Conservation (phyloP, 2,113 vertebrate genomes). For the Peromyscus californicus region DNA sequence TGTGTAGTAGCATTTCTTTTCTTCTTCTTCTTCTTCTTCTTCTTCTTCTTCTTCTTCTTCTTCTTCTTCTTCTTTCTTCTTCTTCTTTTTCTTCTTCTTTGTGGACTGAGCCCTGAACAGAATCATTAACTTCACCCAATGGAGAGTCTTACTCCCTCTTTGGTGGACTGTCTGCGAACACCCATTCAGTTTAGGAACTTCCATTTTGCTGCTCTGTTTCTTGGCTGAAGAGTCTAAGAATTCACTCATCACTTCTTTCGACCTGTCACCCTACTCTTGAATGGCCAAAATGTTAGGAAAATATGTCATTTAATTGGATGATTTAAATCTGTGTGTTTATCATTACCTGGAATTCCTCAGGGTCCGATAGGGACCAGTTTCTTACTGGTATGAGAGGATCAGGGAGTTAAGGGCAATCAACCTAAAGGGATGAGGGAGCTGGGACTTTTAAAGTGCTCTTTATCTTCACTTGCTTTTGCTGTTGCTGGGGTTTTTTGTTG, state of each 20-base stretch:
- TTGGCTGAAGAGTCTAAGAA: slow-evolving; percentile 12
- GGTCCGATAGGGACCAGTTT: neutral
- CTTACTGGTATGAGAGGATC: neutral
- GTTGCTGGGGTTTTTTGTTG: neutral
- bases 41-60: neutral
- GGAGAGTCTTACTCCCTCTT: neutral
- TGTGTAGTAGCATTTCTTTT: neutral
- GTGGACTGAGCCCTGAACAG: neutral
- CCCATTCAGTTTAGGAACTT: neutral
- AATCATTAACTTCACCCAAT: neutral
- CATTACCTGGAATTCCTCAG: neutral
- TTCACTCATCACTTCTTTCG: neutral
- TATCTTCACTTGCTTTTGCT: neutral
- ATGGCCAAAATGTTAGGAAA: neutral
- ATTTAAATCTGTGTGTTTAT: slow-evolving; percentile 9
- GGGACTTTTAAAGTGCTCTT: neutral
- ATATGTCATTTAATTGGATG: neutral
- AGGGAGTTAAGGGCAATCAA: neutral
- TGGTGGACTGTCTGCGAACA: neutral
- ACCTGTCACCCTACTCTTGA: neutral
- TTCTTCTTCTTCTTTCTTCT: neutral
- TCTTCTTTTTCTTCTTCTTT: neutral
- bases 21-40: neutral
- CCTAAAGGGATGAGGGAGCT: neutral
- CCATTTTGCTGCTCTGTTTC: neutral